Conservation (phyloP, 2,113 vertebrate genomes). For the Megalops atlanticus region DNA sequence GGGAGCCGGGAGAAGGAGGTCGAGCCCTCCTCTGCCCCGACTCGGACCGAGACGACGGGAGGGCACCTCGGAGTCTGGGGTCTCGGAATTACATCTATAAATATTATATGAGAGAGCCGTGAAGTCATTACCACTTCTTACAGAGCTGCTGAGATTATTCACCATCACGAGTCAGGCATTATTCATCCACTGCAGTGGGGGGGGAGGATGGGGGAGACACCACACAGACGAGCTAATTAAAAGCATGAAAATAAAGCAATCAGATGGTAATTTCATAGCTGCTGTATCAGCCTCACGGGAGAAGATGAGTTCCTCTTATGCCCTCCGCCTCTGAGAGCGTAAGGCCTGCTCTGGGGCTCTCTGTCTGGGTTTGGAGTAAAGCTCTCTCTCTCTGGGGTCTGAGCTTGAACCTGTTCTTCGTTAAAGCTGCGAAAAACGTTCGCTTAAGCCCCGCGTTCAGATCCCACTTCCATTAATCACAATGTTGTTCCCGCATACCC, state of each 20-base stretch:
- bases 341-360: background rate
- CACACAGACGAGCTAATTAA: slow-evolving; percentile 42
- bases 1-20: background rate
- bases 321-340: background rate
- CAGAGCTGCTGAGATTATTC: slow-evolving; percentile 26
- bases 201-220: slow-evolving; percentile 18
- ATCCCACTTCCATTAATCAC: too few relatives aligned
- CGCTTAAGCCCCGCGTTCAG: too few relatives aligned
- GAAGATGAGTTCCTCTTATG: background rate
- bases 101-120: slow-evolving; percentile 45
- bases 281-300: slow-evolving; percentile 27
- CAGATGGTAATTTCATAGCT: slow-evolving; percentile 42
- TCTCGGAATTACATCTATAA: slow-evolving; percentile 39
- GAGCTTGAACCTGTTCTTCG: too few relatives aligned
- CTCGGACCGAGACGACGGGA: background rate
- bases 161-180: background rate
- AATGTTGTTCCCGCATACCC: too few relatives aligned
- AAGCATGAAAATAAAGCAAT: slow-evolving; percentile 42
- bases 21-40: background rate
- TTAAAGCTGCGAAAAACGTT: too few relatives aligned
- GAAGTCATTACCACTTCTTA: slow-evolving; percentile 39
- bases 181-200: slow-evolving; percentile 30
- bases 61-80: background rate
- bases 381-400: too few relatives aligned
- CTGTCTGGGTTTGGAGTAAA: too few relatives aligned